Percentiles rank a stretch among this genome's conserved stretches.
Conservation (phyloP, 2,888 invertebrate species). For the Callinectes sapidus region DNA sequence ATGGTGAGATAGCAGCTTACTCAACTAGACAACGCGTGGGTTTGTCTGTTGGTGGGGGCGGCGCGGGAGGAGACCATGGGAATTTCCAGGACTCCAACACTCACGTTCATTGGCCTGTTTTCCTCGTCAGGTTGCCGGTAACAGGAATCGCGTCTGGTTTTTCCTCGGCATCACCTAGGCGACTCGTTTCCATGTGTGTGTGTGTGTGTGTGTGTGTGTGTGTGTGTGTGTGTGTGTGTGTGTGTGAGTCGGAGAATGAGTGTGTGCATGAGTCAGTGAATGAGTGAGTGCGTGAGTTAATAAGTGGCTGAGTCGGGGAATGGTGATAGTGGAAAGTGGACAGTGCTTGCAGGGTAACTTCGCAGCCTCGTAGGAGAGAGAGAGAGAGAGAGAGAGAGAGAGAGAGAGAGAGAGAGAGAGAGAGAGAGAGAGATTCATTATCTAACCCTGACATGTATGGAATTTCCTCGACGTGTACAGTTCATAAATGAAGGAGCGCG, state of each 20-base stretch:
- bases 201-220: too few species aligned
- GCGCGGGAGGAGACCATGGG: background rate
- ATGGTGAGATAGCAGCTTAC: background rate
- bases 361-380: background rate
- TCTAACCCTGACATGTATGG: background rate
- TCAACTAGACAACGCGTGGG: background rate
- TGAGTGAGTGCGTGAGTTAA: background rate
- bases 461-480: background rate
- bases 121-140: background rate
- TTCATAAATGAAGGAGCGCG: background rate
- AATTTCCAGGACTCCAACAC: too few species aligned
- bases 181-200: background rate
- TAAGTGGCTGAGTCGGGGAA: background rate
- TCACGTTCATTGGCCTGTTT: background rate
- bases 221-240: too few species aligned
- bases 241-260: too few species aligned
- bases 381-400: conserved; percentile 25
- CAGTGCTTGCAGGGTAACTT: background rate
- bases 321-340: background rate
- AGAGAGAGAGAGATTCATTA: background rate
- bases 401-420: background rate
- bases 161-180: background rate
- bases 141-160: background rate
- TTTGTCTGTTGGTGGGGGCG: background rate
- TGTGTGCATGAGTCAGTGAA: background rate